phyloP scores from a whole-genome alignment of 2,888 invertebrate species.

The Sphecodes monilicornis region DNA sequence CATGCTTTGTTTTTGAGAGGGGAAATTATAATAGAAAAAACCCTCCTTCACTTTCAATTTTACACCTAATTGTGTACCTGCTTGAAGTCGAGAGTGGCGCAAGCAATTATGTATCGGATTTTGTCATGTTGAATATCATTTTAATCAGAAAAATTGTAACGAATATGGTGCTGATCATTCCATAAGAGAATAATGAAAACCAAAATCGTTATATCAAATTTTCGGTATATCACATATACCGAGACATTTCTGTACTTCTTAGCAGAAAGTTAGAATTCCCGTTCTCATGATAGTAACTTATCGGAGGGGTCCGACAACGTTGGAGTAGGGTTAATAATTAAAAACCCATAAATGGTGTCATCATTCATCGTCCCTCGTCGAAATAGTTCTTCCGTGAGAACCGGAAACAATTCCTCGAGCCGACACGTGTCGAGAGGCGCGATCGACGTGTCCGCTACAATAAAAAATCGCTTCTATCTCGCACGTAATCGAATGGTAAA shows the following conservation, averaged over 20 bases:
- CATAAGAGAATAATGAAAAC: not conserved
- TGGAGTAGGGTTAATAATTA: not conserved
- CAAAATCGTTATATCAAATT: not conserved
- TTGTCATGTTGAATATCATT: not conserved
- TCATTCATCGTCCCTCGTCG: not conserved
- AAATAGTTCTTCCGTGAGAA: conserved; percentile 39
- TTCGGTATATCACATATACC: too few relatives aligned
- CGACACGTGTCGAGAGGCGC: conserved; percentile 64
- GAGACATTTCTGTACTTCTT: too few relatives aligned
- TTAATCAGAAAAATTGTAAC: not conserved
- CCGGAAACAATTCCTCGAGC: conserved; percentile 51
- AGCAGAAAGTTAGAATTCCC: too few relatives aligned
- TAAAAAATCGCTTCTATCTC: conserved; percentile 48
- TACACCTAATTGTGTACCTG: too few relatives aligned
- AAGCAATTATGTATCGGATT: too few relatives aligned
- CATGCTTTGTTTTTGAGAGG: too few relatives aligned
- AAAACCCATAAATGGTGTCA: not conserved
- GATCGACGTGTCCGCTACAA: conserved; percentile 26
- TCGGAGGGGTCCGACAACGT: not conserved
- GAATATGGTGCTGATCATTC: not conserved
- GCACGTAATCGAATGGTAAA: conserved; percentile 44
- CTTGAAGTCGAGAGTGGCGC: too few relatives aligned
- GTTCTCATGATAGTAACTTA: not conserved
- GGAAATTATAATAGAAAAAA: too few relatives aligned
- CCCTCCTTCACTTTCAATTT: too few relatives aligned